These are phyloP conservation scores for Emydocephalus ijimae DNA, from an alignment of 2,113 vertebrate genomes.

Conservation along the genomic window DNA sequence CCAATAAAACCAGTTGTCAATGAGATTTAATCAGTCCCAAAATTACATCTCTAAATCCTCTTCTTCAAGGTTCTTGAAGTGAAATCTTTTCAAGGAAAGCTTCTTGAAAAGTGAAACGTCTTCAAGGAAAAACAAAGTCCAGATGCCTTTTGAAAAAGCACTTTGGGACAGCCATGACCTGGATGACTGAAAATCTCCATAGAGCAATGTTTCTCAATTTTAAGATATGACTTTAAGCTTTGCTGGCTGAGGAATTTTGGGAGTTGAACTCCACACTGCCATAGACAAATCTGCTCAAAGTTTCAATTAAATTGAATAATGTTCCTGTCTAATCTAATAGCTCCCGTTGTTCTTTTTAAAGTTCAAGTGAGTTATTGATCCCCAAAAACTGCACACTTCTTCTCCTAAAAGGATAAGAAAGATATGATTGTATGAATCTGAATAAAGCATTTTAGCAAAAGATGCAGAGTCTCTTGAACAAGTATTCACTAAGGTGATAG, in stretches of 20 bases:
- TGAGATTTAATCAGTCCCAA: too few relatives aligned
- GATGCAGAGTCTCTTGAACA: neutral
- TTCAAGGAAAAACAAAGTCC: neutral
- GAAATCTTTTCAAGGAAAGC: too few relatives aligned
- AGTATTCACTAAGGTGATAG: neutral
- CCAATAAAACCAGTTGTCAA: too few relatives aligned
- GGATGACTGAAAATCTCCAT: neutral
- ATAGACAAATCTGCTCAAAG: neutral
- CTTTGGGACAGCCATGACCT: neutral
- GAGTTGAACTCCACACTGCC: too few relatives aligned
- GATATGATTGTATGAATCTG: neutral
- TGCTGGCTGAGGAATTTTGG: too few relatives aligned
- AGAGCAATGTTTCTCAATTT: neutral
- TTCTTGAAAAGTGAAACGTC: neutral
- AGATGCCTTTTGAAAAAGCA: neutral
- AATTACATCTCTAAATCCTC: too few relatives aligned
- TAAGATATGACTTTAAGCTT: neutral
- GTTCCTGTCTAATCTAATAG: neutral
- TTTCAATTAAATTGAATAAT: neutral
- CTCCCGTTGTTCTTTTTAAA: neutral
- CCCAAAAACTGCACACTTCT: neutral
- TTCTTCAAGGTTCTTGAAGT: neutral
- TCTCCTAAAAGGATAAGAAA: neutral
- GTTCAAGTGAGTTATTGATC: neutral
- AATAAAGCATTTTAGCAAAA: neutral